Evolutionary conservation across 92 coral and sea anemone genomes (phyloP), one percentile per base, ranked within the genome.

Genomic region (Scolanthus callimorphus): DNA sequence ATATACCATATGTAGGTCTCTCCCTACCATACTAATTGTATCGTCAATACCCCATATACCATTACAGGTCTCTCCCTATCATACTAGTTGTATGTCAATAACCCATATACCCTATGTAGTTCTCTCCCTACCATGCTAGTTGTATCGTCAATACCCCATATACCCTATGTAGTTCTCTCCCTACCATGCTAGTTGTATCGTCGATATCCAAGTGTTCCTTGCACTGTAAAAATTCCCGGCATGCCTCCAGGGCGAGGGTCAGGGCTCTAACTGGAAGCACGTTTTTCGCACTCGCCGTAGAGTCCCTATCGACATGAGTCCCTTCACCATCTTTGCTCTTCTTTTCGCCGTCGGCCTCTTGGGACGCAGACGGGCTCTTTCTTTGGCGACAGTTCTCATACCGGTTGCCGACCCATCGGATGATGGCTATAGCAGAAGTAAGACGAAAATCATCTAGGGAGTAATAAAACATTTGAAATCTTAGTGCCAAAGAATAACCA

Each of bases 391-490:
- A 56, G 65, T 68, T 79, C 39, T 64, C 60, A 25, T 73, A 63
- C 27, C 89, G 76, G 22, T 74, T 48, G 8, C 76, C 39, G 0
- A 94, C 77, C 90, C 92, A 89, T 59, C 88, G 89, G 4, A 94
- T 39, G 30, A 94, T 84, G 51, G 83, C 70, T 20, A 90, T 62
- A 27, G 97, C 95, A 22, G 99, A 79, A 23, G 87, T 71, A 15
- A 94, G 66, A 2, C 95, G 95, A 52, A 76, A 94, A 63, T 94
- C 99, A 54, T 89, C 99, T 94, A 74, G n/a, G n/a, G n/a, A n/a
- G n/a, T n/a, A n/a, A n/a, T n/a, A n/a, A n/a, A n/a, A n/a, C n/a
- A n/a, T n/a, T n/a, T n/a, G n/a, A n/a, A n/a, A n/a, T n/a, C n/a
- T n/a, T n/a, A n/a, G n/a, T n/a, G n/a, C n/a, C n/a, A n/a, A n/a